These are phyloP conservation scores for Acanthosoma haemorrhoidale DNA, from an alignment of 2,888 invertebrate genomes.

Conservation along the genomic window DNA sequence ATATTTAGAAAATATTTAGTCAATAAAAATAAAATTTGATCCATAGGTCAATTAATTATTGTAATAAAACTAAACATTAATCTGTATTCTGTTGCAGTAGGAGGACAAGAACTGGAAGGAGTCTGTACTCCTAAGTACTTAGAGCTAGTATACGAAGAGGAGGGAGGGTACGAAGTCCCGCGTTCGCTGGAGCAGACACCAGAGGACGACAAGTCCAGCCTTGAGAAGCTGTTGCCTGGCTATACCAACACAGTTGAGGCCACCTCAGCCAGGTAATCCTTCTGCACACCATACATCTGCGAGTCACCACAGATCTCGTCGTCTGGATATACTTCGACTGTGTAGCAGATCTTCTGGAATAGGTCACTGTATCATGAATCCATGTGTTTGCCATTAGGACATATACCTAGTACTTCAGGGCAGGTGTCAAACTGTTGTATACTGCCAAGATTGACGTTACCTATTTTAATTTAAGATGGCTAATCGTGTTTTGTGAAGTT, in stretches of 20 bases:
- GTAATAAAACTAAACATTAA: too few species aligned
- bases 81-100: slow-evolving; percentile 46
- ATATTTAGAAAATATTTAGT: too few species aligned
- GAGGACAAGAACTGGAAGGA: slow-evolving; percentile 40
- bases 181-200: slow-evolving; percentile 29
- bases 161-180: slow-evolving; percentile 38
- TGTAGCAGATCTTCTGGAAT: background rate
- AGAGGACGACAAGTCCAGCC: slow-evolving; percentile 39
- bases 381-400: too few species aligned
- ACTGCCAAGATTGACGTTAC: too few species aligned
- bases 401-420: too few species aligned
- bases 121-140: slow-evolving; percentile 55
- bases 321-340: background rate
- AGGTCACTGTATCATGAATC: too few species aligned
- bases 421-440: too few species aligned
- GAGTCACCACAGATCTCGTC: background rate
- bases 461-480: too few species aligned
- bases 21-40: too few species aligned
- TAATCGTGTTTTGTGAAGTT: too few species aligned
- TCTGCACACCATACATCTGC: background rate
- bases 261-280: background rate
- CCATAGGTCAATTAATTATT: too few species aligned
- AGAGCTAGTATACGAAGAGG: slow-evolving; percentile 59
- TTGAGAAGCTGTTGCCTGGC: slow-evolving; percentile 39
- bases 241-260: slow-evolving; percentile 15